Evolutionary conservation across 2,797 vertebrate genomes (phyloP).

Genomic region (Brachyrhaphis roseni): DNA sequence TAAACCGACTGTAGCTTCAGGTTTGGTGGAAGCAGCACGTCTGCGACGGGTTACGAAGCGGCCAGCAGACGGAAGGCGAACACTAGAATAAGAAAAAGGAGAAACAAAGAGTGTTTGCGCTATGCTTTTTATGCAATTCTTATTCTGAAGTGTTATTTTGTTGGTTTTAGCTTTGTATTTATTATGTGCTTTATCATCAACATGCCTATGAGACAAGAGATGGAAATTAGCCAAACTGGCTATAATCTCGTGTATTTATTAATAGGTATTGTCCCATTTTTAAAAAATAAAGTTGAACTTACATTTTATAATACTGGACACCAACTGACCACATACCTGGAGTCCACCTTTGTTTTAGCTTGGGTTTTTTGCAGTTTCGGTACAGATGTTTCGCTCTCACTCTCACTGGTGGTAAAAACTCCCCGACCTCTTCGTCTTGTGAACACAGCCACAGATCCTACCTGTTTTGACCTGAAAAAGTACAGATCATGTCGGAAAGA

Average conservation of each 20-base stretch:
- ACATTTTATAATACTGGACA: neutral
- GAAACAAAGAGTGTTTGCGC: neutral
- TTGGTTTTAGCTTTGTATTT: too few species aligned
- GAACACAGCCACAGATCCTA: conserved; percentile 4
- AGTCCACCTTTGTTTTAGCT: conserved; percentile 17
- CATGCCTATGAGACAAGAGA: too few species aligned
- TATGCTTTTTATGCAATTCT: neutral
- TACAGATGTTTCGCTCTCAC: conserved; percentile 20
- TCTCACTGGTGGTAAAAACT: conserved; percentile 31
- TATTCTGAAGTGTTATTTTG: too few species aligned
- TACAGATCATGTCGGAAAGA: conserved; percentile 20
- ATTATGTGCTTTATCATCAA: too few species aligned
- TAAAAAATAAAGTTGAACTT: too few species aligned
- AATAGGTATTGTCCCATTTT: too few species aligned
- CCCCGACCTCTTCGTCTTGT: neutral
- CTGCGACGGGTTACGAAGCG: conserved; percentile 76
- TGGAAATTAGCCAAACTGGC: too few species aligned
- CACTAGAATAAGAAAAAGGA: conserved; percentile 33
- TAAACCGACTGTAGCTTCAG: conserved; percentile 4
- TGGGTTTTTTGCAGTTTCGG: conserved; percentile 1
- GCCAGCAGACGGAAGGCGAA: conserved; percentile 24
- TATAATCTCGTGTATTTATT: too few species aligned
- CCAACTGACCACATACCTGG: conserved; percentile 32
- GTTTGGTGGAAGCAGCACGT: conserved; percentile 21
- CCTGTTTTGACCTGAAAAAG: conserved; percentile 18